Base-by-base conservation (phyloP, 1,140 invertebrate species). In the Patella vulgata region DNA sequence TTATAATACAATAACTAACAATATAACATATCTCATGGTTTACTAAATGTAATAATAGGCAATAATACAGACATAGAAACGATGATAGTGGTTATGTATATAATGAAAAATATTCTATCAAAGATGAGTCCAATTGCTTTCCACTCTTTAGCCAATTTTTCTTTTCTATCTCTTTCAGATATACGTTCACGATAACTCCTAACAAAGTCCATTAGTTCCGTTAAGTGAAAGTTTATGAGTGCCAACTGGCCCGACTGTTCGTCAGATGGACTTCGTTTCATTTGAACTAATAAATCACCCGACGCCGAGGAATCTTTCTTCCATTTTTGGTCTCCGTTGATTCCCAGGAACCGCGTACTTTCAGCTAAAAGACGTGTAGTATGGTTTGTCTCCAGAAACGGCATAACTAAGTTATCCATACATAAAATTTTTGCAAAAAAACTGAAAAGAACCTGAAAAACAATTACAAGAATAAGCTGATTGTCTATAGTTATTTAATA, bases 21-120 rank as follows among this genome's bases (percentile, higher is more conserved):
- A n/a, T 36, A 36, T 36, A 36, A 36, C 5, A 8, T 36, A 36
- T 14, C 33, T 36, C 14, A 5, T 8, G 5, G 14, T 36, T 36
- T 36, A 36, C 14, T 36, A 4, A 58, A 27, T 2, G 63, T 70
- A 19, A 80, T 75, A 28, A 78, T 72, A 5, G 81, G 78, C 60
- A 84, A 70, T 30, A 85, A 74, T 17, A 81, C 76, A 33, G 73
- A 70, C 55, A 84, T 60, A 8, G 83, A 84, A n/a, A 82, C 77
- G 23, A 81, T 71, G 27, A 84, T 83, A 11, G 80, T 77, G 21
- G 75, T 66, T 21, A 84, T 50, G 60, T 85, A 85, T 21, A 82
- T 60, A 48, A 81, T 71, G 71, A 85, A 85, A 53, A 85, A 84
- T 27, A 84, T 75, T 47, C 84, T 62, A 66, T 85, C 84, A 48